These are phyloP conservation scores for Tiliqua scincoides DNA, from an alignment of 2,113 vertebrate species.

Conservation along the genomic window DNA sequence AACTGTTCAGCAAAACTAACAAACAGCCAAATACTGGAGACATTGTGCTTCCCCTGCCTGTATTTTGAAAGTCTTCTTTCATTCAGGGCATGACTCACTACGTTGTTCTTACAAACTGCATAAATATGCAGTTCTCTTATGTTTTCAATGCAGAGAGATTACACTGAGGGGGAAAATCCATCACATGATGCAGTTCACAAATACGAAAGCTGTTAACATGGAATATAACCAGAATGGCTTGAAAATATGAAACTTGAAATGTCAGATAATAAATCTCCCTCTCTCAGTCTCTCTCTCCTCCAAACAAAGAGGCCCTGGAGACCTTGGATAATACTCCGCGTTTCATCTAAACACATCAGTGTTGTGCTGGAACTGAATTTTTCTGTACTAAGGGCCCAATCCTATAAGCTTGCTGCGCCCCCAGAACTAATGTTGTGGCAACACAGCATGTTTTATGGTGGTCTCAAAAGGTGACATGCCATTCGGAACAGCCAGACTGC, in stretches of 20 bases:
- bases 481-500: too few relatives aligned
- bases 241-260: conserved; percentile 1
- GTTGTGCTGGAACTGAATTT: not conserved
- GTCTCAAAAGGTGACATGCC: too few relatives aligned
- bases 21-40: conserved; percentile 25
- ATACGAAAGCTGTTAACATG: conserved; percentile 10
- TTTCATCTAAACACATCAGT: not conserved
- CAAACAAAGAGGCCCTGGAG: not conserved
- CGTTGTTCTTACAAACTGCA: conserved; percentile 8
- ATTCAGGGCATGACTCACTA: conserved; percentile 37
- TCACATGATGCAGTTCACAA: not conserved
- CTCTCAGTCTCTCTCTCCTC: not conserved
- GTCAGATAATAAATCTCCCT: not conserved
- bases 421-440: too few relatives aligned
- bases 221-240: conserved; percentile 25
- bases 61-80: conserved; percentile 34
- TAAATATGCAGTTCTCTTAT: not conserved
- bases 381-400: too few relatives aligned
- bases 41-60: not conserved
- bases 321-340: not conserved
- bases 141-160: conserved; percentile 4
- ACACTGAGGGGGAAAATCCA: not conserved
- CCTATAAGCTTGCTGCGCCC: too few relatives aligned
- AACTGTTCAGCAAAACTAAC: conserved; percentile 22
- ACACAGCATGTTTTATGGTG: too few relatives aligned